Conservation (phyloP, 1,140 invertebrate species). For the Scaptomyza montana region DNA sequence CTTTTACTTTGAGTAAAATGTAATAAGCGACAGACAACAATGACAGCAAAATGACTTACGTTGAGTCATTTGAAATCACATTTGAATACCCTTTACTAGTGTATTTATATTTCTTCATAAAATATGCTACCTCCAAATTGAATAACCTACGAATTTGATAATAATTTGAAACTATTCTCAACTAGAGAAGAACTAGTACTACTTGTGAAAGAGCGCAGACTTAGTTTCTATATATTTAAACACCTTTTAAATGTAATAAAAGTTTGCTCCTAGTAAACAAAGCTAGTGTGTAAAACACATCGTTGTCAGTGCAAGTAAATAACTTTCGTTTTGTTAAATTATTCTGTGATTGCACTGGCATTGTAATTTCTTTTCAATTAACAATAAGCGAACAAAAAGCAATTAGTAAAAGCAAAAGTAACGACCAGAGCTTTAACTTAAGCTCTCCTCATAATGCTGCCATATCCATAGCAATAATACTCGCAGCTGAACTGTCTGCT, state of each 20-base stretch:
- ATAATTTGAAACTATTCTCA: too few relatives aligned
- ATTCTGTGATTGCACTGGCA: slow-evolving; percentile 47
- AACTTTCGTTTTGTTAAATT: slow-evolving; percentile 39
- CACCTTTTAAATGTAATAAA: too few relatives aligned
- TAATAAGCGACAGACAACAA: slow-evolving; percentile 44
- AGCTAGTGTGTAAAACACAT: slow-evolving; percentile 9
- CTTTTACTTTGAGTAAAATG: slow-evolving; percentile 65
- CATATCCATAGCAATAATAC: slow-evolving; percentile 14
- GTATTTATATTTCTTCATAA: slow-evolving; percentile 1
- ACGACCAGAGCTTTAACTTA: slow-evolving; percentile 11
- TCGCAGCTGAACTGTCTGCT: neutral
- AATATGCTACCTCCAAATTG: neutral
- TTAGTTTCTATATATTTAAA: too few relatives aligned
- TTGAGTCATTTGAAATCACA: slow-evolving; percentile 50
- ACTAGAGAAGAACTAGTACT: too few relatives aligned
- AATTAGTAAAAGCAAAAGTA: slow-evolving; percentile 77
- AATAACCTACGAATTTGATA: too few relatives aligned
- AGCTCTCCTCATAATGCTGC: slow-evolving; percentile 21
- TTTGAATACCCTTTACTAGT: slow-evolving; percentile 14
- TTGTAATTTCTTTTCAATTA: slow-evolving; percentile 78
- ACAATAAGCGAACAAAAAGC: slow-evolving; percentile 60
- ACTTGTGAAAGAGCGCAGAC: too few relatives aligned
- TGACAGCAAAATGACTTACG: slow-evolving; percentile 37
- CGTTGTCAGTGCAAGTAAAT: neutral
- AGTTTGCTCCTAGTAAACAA: too few relatives aligned